These are phyloP conservation scores for Brachionus rubens DNA, from an alignment of 1,140 invertebrate species.

Conservation along the genomic window DNA sequence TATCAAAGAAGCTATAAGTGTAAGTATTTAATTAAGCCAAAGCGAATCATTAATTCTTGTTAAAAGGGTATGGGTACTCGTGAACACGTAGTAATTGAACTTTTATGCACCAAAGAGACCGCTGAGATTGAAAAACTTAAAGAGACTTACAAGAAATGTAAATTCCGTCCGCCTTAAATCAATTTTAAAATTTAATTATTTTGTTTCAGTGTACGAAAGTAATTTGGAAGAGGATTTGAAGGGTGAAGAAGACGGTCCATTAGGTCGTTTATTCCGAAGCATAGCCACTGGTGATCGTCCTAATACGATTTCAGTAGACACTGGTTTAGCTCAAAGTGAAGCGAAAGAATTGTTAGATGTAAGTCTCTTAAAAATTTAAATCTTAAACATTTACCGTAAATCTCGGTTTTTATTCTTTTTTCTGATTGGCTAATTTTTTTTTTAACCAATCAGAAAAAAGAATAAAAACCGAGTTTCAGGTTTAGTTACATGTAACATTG, in stretches of 20 bases:
- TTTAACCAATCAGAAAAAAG: too few species aligned
- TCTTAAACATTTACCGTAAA: too few species aligned
- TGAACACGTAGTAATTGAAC: not conserved
- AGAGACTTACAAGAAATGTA: not conserved
- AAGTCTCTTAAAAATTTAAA: too few species aligned
- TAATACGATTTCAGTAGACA: not conserved
- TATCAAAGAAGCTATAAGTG: too few species aligned
- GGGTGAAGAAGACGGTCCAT: not conserved
- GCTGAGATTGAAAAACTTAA: too few species aligned
- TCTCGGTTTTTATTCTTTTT: too few species aligned
- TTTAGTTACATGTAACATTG: too few species aligned
- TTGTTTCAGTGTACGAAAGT: not conserved
- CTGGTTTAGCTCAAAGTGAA: not conserved
- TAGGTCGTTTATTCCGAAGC: not conserved
- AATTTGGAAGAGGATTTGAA: slow-evolving; percentile 23
- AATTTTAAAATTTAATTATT: not conserved
- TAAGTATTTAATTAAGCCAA: too few species aligned
- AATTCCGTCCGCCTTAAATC: not conserved
- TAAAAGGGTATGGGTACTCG: slow-evolving; percentile 54
- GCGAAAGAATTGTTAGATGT: slow-evolving; percentile 13
- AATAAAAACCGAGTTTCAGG: too few species aligned
- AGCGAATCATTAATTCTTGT: too few species aligned
- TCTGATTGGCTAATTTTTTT: too few species aligned
- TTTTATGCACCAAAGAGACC: slow-evolving; percentile 18
- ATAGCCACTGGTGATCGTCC: not conserved